These are phyloP conservation scores for Muricea muricata DNA, from an alignment of 92 coral and sea anemone genomes.

Conservation along the genomic window DNA sequence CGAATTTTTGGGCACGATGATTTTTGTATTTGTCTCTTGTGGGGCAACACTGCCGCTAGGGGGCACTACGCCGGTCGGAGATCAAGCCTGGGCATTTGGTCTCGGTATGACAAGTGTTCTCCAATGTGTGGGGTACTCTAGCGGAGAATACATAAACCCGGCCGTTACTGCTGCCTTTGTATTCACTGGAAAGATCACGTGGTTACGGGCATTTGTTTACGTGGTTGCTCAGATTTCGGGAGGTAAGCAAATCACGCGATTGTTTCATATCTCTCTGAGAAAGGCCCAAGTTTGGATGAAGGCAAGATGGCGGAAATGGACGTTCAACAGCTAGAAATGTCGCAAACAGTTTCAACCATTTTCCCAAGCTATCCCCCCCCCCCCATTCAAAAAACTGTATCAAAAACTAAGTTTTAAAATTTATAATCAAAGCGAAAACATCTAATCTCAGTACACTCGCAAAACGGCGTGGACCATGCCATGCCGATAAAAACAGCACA, in stretches of 20 bases:
- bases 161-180: slow-evolving; percentile 88
- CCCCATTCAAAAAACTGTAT: too few relatives aligned
- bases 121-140: slow-evolving; percentile 80
- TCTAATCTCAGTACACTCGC: too few relatives aligned
- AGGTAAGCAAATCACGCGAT: slow-evolving; percentile 68
- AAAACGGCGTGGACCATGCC: too few relatives aligned
- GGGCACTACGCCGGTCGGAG: slow-evolving; percentile 69
- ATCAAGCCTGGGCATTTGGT: slow-evolving; percentile 85
- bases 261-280: too few relatives aligned
- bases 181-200: slow-evolving; percentile 74
- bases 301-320: too few relatives aligned
- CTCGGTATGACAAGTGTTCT: slow-evolving; percentile 83
- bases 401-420: too few relatives aligned
- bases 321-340: too few relatives aligned
- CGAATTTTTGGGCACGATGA: slow-evolving; percentile 80
- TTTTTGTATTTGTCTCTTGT: slow-evolving; percentile 86
- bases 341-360: too few relatives aligned
- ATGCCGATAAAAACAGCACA: too few relatives aligned
- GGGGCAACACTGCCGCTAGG: slow-evolving; percentile 88
- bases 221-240: slow-evolving; percentile 81
- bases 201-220: slow-evolving; percentile 74
- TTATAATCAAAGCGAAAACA: too few relatives aligned
- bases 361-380: too few relatives aligned
- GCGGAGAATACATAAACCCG: slow-evolving; percentile 94
- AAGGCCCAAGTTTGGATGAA: too few relatives aligned